These are phyloP conservation scores for Saguinus midas DNA, from an alignment of 2,113 vertebrate genomes.

Conservation along the genomic window DNA sequence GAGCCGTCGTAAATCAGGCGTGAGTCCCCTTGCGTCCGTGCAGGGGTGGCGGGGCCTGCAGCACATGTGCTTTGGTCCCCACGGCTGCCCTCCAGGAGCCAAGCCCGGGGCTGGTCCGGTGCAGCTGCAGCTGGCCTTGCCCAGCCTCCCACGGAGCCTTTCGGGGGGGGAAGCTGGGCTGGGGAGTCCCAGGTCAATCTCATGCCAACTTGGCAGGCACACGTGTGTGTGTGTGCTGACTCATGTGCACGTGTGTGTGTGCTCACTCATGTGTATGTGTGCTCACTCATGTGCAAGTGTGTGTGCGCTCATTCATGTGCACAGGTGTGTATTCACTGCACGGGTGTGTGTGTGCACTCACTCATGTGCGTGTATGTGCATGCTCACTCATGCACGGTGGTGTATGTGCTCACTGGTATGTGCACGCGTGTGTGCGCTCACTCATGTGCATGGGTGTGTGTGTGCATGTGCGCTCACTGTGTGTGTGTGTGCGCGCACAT, in stretches of 20 bases:
- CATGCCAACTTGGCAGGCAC: not conserved
- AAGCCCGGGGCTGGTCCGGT: not conserved
- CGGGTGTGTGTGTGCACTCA: too few relatives aligned
- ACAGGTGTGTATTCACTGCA: not conserved
- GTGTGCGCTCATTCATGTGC: too few relatives aligned
- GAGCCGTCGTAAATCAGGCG: slow-evolving; percentile 81
- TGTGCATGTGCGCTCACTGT: too few relatives aligned
- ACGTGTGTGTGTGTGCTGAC: too few relatives aligned
- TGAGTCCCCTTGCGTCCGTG: not conserved
- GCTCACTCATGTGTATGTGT: too few relatives aligned
- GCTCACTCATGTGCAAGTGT: too few relatives aligned
- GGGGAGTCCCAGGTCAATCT: not conserved
- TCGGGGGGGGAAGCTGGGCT: not conserved
- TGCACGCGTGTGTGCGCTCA: too few relatives aligned
- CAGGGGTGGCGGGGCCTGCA: not conserved
- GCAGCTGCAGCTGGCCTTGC: not conserved
- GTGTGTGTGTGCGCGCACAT: not conserved
- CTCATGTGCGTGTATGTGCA: too few relatives aligned
- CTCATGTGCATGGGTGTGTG: not conserved
- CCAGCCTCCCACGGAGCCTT: slow-evolving; percentile 17
- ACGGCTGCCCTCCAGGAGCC: not conserved
- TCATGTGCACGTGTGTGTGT: too few relatives aligned
- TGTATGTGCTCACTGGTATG: too few relatives aligned
- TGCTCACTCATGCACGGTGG: too few relatives aligned
- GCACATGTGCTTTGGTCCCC: not conserved